phyloP scores from a whole-genome alignment of 2,888 invertebrate species.

The Pterobdella sp. region DNA sequence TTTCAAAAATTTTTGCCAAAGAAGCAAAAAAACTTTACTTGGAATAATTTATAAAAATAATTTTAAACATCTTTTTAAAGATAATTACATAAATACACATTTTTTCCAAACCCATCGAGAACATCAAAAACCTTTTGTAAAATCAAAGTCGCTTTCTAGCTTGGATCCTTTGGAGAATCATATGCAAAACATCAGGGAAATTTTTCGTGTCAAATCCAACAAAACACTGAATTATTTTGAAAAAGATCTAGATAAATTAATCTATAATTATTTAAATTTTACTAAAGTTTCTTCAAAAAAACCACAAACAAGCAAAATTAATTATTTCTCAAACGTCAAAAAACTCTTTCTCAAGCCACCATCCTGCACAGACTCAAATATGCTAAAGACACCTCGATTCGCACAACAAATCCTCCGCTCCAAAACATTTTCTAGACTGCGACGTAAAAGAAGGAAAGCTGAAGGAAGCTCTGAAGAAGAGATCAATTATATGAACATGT shows the following conservation, averaged over 20 bases:
- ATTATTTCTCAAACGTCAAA: background rate
- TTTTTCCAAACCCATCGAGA: background rate
- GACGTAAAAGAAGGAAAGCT: background rate
- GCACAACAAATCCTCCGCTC: background rate
- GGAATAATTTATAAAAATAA: background rate
- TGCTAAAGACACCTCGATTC: background rate
- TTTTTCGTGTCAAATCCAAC: background rate
- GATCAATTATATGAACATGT: slow-evolving; percentile 38
- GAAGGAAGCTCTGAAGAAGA: slow-evolving; percentile 12
- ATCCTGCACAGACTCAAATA: background rate
- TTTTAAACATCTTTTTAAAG: background rate
- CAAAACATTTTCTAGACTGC: background rate
- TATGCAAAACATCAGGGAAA: background rate
- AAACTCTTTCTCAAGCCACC: background rate
- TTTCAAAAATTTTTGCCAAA: background rate
- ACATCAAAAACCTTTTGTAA: background rate
- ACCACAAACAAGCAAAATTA: background rate
- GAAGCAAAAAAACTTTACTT: background rate
- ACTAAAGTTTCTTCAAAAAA: background rate
- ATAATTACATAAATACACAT: background rate
- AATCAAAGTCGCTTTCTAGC: background rate
- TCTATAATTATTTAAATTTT: background rate
- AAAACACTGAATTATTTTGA: background rate
- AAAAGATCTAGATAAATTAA: background rate
- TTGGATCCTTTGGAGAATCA: background rate